Evolutionary conservation across 2,888 invertebrate species (phyloP).

Genomic region (Prenolepis imparis): DNA sequence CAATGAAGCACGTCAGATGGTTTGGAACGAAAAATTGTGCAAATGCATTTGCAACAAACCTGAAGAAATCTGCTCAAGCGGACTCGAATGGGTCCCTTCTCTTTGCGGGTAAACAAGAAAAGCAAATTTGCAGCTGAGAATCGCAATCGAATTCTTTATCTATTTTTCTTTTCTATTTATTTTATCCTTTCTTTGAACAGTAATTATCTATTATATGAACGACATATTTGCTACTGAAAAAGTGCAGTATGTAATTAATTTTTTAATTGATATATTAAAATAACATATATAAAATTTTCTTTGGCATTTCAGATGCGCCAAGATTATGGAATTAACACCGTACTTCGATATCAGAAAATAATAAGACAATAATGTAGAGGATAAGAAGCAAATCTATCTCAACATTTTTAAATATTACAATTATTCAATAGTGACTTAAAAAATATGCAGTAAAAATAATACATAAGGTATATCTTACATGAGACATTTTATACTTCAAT

Average conservation of each 20-base stretch:
- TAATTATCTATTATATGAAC: background rate
- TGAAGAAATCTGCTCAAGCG: constrained; percentile 58
- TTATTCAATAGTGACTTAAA: background rate
- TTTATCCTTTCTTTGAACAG: background rate
- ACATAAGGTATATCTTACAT: background rate
- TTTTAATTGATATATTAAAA: background rate
- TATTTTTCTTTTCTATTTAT: background rate
- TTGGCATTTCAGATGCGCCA: constrained; percentile 57
- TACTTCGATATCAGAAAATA: background rate
- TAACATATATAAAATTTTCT: background rate
- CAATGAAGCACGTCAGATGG: constrained; percentile 43
- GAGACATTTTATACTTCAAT: background rate
- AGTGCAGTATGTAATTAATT: background rate
- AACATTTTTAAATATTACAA: background rate
- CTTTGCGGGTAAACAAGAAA: constrained; percentile 63
- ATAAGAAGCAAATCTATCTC: background rate
- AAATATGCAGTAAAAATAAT: background rate
- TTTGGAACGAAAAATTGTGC: constrained; percentile 65
- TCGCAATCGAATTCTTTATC: background rate
- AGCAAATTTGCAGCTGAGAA: background rate
- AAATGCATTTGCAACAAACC: constrained; percentile 60
- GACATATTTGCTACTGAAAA: background rate
- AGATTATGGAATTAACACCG: constrained; percentile 39
- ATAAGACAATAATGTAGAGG: background rate
- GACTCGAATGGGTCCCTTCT: constrained; percentile 60